A percentile compares a stretch with the other conserved stretches of the same genome.
Evolutionary conservation across 2,797 vertebrate species (phyloP).

Genomic region (Parauchenoglanis ngamensis): DNA sequence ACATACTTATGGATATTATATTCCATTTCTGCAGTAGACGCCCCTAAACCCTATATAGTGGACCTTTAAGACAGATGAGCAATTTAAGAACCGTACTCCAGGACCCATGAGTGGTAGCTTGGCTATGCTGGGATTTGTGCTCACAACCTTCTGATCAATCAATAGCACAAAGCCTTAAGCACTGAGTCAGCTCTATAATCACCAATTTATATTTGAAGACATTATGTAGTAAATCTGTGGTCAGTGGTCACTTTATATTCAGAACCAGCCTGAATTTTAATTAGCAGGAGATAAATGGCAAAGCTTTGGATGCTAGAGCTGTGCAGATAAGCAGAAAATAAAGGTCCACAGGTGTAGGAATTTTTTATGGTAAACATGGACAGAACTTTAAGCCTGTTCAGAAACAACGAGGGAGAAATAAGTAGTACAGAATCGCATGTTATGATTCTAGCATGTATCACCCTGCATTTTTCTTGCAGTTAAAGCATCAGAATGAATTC

Average conservation of each 20-base stretch:
- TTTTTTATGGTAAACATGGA: background rate
- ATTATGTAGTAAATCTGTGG: background rate
- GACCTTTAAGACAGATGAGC: background rate
- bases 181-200: background rate
- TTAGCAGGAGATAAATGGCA: background rate
- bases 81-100: background rate
- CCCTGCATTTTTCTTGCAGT: background rate
- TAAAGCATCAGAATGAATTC: no score
- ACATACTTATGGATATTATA: no score
- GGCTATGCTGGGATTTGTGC: background rate
- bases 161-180: background rate
- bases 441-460: background rate
- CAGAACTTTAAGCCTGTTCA: background rate
- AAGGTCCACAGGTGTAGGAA: no score
- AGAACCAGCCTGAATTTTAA: slow-evolving; percentile 10
- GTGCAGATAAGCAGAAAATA: no score
- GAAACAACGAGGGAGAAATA: background rate
- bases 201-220: no score
- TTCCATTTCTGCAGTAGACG: no score
- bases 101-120: background rate
- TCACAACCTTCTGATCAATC: background rate
- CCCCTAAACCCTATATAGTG: no score
- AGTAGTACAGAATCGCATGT: background rate
- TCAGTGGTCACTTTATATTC: background rate
- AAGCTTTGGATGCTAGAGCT: background rate